A percentile compares a stretch with the other conserved stretches of the same genome.
phyloP scores from a whole-genome alignment of 2,113 vertebrate genomes.

The Myocastor coypus region DNA sequence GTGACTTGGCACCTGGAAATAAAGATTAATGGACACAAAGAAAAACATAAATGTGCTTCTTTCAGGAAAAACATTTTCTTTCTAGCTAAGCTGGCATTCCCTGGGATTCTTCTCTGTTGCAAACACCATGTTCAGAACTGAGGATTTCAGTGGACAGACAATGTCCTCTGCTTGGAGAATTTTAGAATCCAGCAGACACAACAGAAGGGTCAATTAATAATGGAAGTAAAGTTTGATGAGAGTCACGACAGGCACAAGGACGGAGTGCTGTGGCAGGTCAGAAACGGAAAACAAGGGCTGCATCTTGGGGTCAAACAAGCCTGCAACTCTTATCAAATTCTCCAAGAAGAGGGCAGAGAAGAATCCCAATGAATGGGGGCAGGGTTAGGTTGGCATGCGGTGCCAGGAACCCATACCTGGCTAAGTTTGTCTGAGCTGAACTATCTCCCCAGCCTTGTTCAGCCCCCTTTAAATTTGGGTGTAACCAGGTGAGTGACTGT shows the following conservation, averaged over 20 bases:
- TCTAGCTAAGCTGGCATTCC: not conserved
- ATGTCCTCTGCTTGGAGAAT: not conserved
- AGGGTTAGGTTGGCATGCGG: too few relatives aligned
- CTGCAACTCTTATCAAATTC: too few relatives aligned
- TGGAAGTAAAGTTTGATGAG: not conserved
- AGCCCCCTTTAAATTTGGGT: not conserved
- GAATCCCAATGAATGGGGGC: too few relatives aligned
- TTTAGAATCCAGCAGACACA: not conserved
- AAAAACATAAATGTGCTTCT: not conserved
- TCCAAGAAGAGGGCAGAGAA: too few relatives aligned
- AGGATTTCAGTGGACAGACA: not conserved
- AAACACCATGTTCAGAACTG: not conserved
- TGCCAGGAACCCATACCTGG: too few relatives aligned
- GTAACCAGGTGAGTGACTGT: not conserved
- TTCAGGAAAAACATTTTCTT: not conserved
- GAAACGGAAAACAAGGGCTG: not conserved
- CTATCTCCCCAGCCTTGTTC: too few relatives aligned
- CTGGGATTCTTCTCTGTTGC: not conserved
- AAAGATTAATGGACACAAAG: not conserved
- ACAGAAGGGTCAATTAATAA: not conserved
- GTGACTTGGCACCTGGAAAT: not conserved
- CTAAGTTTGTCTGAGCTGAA: too few relatives aligned
- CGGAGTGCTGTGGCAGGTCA: fast-evolving
- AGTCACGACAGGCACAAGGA: not conserved
- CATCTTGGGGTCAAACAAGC: too few relatives aligned